A percentile compares a stretch with the other conserved stretches of the same genome.
phyloP scores from a whole-genome alignment of 1,140 invertebrate genomes.

The Drosophila subobscura region DNA sequence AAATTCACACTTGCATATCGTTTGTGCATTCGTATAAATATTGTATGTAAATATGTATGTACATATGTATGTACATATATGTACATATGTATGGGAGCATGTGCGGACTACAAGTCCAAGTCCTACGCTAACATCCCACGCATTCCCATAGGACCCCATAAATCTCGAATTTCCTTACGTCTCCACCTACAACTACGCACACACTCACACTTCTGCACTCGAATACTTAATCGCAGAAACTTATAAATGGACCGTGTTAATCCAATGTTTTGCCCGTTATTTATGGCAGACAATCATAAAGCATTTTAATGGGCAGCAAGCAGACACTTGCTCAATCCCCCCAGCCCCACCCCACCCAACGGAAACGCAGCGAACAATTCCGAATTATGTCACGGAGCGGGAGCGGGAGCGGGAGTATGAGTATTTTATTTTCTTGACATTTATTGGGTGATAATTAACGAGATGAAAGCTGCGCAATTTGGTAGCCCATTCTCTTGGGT shows the following conservation, averaged over 20 bases:
- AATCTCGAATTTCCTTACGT: constrained; percentile 15
- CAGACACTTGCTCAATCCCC: constrained; percentile 27
- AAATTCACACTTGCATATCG: constrained; percentile 25
- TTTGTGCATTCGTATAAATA: not conserved
- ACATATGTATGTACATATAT: constrained; percentile 1
- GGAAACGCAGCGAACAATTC: not conserved
- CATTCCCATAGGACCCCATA: constrained; percentile 36
- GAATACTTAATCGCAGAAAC: too few species aligned
- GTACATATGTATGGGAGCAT: constrained; percentile 12
- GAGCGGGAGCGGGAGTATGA: not conserved
- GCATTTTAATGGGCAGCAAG: constrained; percentile 19
- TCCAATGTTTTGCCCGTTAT: constrained; percentile 26
- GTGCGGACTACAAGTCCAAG: constrained; percentile 23
- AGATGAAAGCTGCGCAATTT: constrained; percentile 17
- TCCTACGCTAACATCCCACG: constrained; percentile 47
- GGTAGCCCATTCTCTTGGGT: constrained; percentile 14
- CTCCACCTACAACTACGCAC: not conserved
- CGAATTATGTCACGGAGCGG: not conserved
- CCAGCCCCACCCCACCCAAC: not conserved
- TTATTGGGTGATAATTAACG: constrained; percentile 27
- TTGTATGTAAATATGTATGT: not conserved
- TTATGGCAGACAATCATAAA: constrained; percentile 38
- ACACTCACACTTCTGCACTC: too few species aligned
- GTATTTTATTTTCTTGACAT: constrained; percentile 20
- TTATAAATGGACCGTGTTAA: constrained; percentile 19